Evolutionary conservation across 1,140 invertebrate species (phyloP).

Genomic region (Trachelipus rathkii): DNA sequence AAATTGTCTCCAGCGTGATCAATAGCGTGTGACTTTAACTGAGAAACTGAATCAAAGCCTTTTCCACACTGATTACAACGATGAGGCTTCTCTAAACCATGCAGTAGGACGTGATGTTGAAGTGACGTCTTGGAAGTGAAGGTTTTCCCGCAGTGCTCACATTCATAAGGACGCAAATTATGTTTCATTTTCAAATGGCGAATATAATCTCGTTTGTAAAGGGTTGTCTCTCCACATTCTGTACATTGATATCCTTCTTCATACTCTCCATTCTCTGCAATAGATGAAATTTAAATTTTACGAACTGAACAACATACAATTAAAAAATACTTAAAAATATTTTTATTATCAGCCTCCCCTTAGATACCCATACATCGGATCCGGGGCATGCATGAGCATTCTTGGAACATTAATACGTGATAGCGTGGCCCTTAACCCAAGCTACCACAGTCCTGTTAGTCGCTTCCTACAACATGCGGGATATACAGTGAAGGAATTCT

Average conservation of each 20-base stretch:
- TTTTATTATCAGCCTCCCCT: no score
- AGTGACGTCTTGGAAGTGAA: conserved; percentile 66
- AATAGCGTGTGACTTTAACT: conserved; percentile 33
- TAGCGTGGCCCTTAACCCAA: no score
- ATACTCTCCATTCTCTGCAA: conserved; percentile 22
- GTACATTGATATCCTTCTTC: conserved; percentile 37
- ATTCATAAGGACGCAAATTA: conserved; percentile 56
- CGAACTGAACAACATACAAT: not conserved
- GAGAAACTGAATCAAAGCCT: conserved; percentile 30
- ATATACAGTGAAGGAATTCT: no score
- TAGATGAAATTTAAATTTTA: not conserved
- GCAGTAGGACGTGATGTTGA: conserved; percentile 57
- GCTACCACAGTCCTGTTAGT: no score
- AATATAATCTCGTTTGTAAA: conserved; percentile 41
- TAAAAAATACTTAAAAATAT: no score
- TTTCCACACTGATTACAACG: conserved; percentile 40
- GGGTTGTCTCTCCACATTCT: conserved; percentile 40
- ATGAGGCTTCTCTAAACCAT: conserved; percentile 33
- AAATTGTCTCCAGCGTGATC: conserved; percentile 35
- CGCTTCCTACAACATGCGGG: no score
- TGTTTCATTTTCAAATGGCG: conserved; percentile 38
- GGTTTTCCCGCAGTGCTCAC: conserved; percentile 60
- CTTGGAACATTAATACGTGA: no score
- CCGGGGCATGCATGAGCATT: no score
- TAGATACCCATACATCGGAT: not conserved